phyloP scores from a whole-genome alignment of 2,797 vertebrate species.

The Pseudotriccus pelzelni region DNA sequence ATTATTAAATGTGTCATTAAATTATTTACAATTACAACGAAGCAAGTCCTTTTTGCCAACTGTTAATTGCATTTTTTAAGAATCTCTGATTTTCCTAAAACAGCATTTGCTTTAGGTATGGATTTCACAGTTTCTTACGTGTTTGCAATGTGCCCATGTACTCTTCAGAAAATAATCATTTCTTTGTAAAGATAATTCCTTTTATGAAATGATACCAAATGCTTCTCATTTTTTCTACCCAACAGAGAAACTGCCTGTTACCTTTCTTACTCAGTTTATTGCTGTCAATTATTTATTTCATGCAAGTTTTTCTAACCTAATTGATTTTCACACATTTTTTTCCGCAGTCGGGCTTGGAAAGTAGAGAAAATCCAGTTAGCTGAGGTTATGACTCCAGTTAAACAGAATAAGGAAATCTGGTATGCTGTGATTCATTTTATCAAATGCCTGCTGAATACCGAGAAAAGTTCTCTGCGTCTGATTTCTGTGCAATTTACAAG shows the following conservation, averaged over 20 bases:
- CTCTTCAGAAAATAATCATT: not conserved
- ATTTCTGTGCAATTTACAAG: not conserved
- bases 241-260: not conserved
- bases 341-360: not conserved
- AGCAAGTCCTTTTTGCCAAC: not conserved
- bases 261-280: not conserved
- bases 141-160: not conserved
- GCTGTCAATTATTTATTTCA: slow-evolving; percentile 45
- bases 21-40: not conserved
- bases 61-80: slow-evolving; percentile 17
- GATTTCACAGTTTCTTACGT: not conserved
- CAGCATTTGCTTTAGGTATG: not conserved
- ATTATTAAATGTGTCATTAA: not conserved
- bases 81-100: not conserved
- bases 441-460: not conserved
- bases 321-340: slow-evolving; percentile 15
- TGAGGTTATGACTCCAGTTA: slow-evolving; percentile 1
- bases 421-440: slow-evolving; percentile 8
- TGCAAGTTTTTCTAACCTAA: slow-evolving; percentile 2
- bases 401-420: not conserved
- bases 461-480: not conserved
- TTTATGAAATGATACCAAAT: not conserved
- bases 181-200: not conserved
- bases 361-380: slow-evolving; percentile 20
- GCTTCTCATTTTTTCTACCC: not conserved